These are phyloP conservation scores for Xestia sexstrigata DNA, from an alignment of 2,888 invertebrate species.

Conservation along the genomic window DNA sequence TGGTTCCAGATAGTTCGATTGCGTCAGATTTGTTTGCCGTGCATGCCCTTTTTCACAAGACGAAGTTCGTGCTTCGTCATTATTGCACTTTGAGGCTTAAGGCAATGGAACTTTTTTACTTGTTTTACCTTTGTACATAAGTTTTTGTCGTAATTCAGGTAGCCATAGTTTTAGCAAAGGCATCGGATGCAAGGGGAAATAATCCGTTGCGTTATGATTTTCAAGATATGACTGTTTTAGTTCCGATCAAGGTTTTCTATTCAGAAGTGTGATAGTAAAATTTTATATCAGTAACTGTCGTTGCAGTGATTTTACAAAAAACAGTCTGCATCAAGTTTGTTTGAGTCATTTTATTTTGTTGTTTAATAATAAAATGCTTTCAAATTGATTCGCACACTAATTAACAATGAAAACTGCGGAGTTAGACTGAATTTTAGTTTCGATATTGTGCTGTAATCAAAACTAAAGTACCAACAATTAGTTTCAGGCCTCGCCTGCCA, in stretches of 20 bases:
- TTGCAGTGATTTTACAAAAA: background rate
- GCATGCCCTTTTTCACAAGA: constrained; percentile 43
- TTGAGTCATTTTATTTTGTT: background rate
- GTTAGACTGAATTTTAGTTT: constrained; percentile 24
- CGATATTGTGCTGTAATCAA: too few species aligned
- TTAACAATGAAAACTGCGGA: background rate
- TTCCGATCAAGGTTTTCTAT: background rate
- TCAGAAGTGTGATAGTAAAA: background rate
- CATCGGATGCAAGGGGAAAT: background rate
- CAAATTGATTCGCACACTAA: background rate
- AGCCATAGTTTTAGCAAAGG: background rate
- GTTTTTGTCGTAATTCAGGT: background rate
- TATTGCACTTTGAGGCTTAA: constrained; percentile 4
- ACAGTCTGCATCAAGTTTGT: background rate
- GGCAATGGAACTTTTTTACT: constrained; percentile 6
- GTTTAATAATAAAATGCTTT: background rate
- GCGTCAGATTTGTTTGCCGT: constrained; percentile 40
- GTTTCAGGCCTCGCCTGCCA: constrained; percentile 1
- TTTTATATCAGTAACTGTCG: background rate
- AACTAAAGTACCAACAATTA: constrained; percentile 38
- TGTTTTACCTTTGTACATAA: background rate
- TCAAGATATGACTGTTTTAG: background rate
- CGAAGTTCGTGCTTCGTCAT: background rate
- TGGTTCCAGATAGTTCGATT: constrained; percentile 43
- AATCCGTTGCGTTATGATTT: background rate